Evolutionary conservation across 64 coral and sea anemone genomes (phyloP), one percentile per base, ranked within the genome.

Genomic region (Stylophora pistillata): DNA sequence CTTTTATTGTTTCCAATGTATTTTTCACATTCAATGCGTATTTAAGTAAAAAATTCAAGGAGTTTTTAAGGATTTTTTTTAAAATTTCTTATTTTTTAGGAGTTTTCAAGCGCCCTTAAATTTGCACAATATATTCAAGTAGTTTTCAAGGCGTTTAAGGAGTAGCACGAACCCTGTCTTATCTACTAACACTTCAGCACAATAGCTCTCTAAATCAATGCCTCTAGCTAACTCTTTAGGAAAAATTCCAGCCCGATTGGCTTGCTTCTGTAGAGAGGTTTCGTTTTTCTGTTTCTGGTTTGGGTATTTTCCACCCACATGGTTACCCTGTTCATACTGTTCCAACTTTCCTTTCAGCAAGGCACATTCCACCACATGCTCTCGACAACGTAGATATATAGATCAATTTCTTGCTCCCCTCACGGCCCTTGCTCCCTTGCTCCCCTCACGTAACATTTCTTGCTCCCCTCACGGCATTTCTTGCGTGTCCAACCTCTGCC

Each of bases 401-500:
- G n/a, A n/a, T n/a, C n/a, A n/a, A n/a, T n/a, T n/a, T n/a, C n/a
- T n/a, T n/a, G n/a, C n/a, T n/a, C n/a, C n/a, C n/a, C n/a, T n/a
- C n/a, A n/a, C n/a, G n/a, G n/a, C n/a, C n/a, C n/a, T n/a, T n/a
- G n/a, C n/a, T n/a, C n/a, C n/a, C n/a, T n/a, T n/a, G n/a, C n/a
- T n/a, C n/a, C n/a, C n/a, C n/a, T n/a, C n/a, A 31, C 20, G 60
- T 73, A 12, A 87, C 74, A 88, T 92, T 92, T 57, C 37, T 81
- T 21, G 85, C 91, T 23, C 91, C 61, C 47, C 91, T 80, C 18
- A 33, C 59, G 15, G 85, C 91, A 79, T 80, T 93, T 79, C 74
- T 81, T 55, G 91, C 28, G 58, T 93, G 91, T 25, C 85, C 85
- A 54, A 93, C 91, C 34, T 93, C 91, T 59, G 91, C 85, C 91